These are phyloP conservation scores for Ageneiosus marmoratus DNA, from an alignment of 2,113 vertebrate species.

Conservation along the genomic window DNA sequence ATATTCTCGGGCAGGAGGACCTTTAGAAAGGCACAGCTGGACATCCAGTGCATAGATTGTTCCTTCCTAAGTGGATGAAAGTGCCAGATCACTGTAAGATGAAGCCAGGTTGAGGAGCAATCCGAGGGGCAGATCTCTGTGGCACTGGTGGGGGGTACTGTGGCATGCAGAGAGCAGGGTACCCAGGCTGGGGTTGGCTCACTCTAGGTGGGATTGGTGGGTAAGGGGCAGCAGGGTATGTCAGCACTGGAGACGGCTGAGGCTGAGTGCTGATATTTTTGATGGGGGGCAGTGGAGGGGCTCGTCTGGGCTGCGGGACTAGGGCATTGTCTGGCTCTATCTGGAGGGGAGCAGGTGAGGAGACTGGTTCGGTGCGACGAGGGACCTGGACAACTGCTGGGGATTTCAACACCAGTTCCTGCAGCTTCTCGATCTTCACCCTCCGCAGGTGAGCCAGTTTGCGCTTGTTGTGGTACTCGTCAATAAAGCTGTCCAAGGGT, in stretches of 20 bases:
- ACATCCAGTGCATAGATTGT: conserved; percentile 48
- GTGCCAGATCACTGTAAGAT: conserved; percentile 84
- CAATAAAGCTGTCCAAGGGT: conserved; percentile 86
- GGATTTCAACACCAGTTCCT: conserved; percentile 91
- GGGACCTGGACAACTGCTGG: conserved; percentile 71
- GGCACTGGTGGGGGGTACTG: conserved; percentile 85
- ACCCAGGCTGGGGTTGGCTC: conserved; percentile 75
- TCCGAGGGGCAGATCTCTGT: conserved; percentile 79
- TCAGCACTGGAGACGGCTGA: conserved; percentile 64
- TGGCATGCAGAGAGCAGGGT: conserved; percentile 70
- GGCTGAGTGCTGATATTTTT: conserved; percentile 65
- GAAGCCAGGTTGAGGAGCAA: conserved; percentile 89
- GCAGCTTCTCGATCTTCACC: conserved; percentile 96
- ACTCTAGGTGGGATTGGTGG: conserved; percentile 85
- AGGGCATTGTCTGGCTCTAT: conserved; percentile 71
- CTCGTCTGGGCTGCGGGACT: conserved; percentile 74
- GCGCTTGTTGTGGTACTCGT: conserved; percentile 87
- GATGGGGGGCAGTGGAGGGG: conserved; percentile 79
- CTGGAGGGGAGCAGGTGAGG: conserved; percentile 54
- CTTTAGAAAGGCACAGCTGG: conserved; percentile 53
- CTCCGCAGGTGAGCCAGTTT: conserved; percentile 89
- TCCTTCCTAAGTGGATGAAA: conserved; percentile 24
- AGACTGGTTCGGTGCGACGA: conserved; percentile 62
- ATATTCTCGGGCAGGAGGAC: conserved; percentile 41
- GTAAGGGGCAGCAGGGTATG: conserved; percentile 68